phyloP scores from a whole-genome alignment of 1,140 invertebrate genomes.

The Ceratosolen solmsi region DNA sequence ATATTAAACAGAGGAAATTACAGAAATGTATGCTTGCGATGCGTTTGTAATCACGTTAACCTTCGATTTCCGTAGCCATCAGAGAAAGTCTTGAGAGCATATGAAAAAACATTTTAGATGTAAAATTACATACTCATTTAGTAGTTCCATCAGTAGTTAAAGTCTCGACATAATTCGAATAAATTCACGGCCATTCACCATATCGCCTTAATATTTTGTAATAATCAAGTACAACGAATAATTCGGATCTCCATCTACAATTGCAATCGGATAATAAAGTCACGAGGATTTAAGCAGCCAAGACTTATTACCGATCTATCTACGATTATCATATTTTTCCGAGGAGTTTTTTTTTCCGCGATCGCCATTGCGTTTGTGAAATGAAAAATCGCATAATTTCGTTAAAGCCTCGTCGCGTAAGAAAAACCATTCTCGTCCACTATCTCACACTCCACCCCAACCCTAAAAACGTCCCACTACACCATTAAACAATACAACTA shows the following conservation, averaged over 20 bases:
- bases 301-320: background rate
- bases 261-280: background rate
- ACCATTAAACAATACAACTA: constrained; percentile 1
- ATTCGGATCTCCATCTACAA: background rate
- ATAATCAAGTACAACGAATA: background rate
- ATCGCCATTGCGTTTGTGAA: background rate
- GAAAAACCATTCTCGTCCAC: background rate
- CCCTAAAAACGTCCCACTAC: background rate
- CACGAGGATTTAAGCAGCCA: background rate
- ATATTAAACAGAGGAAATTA: background rate
- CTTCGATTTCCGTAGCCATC: background rate
- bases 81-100: constrained; percentile 1
- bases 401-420: background rate
- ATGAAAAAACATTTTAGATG: background rate
- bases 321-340: no score
- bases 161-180: background rate
- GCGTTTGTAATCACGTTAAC: background rate
- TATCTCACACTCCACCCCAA: background rate
- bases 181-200: background rate
- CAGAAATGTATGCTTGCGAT: no score
- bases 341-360: no score
- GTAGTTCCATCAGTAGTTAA: background rate
- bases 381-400: background rate
- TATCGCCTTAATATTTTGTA: background rate
- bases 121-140: background rate